phyloP scores from a whole-genome alignment of 2,888 invertebrate species.

The Cybosia mesomella region DNA sequence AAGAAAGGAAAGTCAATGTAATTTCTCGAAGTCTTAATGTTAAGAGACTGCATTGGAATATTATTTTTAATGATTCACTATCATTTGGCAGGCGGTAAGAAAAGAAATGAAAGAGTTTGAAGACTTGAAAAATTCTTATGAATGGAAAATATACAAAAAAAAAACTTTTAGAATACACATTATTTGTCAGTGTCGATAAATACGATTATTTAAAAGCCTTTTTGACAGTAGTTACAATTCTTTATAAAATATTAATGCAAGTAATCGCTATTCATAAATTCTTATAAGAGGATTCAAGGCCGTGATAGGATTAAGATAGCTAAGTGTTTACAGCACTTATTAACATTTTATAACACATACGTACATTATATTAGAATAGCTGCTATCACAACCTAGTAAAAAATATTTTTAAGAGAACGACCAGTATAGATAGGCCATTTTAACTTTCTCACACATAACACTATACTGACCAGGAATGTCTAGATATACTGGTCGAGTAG shows the following conservation, averaged over 20 bases:
- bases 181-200: constrained; percentile 35
- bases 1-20: neutral
- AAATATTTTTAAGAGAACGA: constrained; percentile 45
- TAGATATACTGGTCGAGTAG: constrained; percentile 49
- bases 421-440: constrained; percentile 50
- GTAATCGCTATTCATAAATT: constrained; percentile 57
- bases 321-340: constrained; percentile 73
- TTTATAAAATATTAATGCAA: constrained; percentile 46
- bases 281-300: constrained; percentile 74
- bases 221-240: constrained; percentile 45
- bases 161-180: neutral
- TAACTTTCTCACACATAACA: constrained; percentile 36
- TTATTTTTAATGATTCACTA: neutral
- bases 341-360: constrained; percentile 69
- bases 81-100: constrained; percentile 1
- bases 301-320: constrained; percentile 78
- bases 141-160: constrained; percentile 29
- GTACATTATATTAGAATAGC: constrained; percentile 63
- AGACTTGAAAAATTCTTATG: constrained; percentile 39
- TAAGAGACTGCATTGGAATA: neutral
- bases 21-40: neutral
- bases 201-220: constrained; percentile 52
- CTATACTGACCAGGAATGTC: constrained; percentile 37
- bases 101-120: constrained; percentile 17
- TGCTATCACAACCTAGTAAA: constrained; percentile 61